phyloP scores from a whole-genome alignment of 2,888 invertebrate genomes.

The Desoria tigrina region DNA sequence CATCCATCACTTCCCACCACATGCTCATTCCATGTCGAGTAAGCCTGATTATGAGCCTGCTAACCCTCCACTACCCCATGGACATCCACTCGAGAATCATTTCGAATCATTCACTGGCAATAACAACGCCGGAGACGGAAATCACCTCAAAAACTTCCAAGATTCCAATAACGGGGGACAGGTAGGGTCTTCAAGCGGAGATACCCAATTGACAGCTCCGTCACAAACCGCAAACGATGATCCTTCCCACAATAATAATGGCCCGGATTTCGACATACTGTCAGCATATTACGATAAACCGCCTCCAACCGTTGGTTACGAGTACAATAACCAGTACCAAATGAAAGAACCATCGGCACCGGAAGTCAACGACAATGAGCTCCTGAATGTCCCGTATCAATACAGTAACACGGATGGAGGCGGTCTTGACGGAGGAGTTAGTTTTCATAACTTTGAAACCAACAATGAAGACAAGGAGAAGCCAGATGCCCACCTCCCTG shows the following conservation, averaged over 20 bases:
- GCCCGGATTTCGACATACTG: constrained; percentile 12
- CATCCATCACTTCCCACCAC: constrained; percentile 47
- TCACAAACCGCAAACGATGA: not conserved
- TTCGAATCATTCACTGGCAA: not conserved
- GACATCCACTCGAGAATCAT: constrained; percentile 35
- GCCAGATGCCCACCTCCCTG: not conserved
- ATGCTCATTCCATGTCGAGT: constrained; percentile 50
- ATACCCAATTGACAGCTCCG: not conserved
- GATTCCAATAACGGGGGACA: not conserved
- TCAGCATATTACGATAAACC: constrained; percentile 26
- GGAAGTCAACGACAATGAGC: constrained; percentile 1
- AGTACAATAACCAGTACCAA: not conserved
- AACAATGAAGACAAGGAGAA: not conserved
- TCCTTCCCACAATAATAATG: constrained; percentile 24
- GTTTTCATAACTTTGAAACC: not conserved
- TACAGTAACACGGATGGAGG: constrained; percentile 14
- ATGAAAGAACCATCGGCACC: not conserved
- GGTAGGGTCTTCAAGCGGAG: not conserved
- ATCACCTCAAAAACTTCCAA: too few relatives aligned
- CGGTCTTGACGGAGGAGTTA: not conserved
- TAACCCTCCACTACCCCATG: constrained; percentile 51
- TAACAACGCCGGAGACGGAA: not conserved
- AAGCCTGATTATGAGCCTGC: constrained; percentile 53
- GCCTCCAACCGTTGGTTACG: constrained; percentile 16
- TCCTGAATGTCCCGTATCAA: constrained; percentile 14